Base-by-base conservation (phyloP, 2,113 vertebrate species). In the Cynocephalus volans region DNA sequence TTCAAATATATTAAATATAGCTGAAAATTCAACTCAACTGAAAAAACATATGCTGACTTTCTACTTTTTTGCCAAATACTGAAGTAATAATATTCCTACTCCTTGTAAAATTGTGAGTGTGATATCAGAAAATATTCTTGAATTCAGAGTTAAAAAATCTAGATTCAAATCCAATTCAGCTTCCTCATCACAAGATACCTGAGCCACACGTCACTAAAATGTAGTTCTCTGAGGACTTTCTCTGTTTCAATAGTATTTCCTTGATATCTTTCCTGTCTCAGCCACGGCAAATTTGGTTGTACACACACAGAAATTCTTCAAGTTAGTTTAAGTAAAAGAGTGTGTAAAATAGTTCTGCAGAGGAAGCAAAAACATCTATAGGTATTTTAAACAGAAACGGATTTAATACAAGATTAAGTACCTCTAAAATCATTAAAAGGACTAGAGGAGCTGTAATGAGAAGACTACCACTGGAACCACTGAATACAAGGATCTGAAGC, bases 1-100 rank as follows among this genome's bases (percentile, higher is more conserved):
- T 41, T 41, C 41, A 41, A 41, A 41, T 41, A 41, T 41, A 41
- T 41, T 4, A 41, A 41, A 41, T 41, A 41, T 41, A 41, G 81
- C 19, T 87, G n/a, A 87, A 95, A 93, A 95, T 83, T 76, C 28
- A 28, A 33, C 24, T 90, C 52, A 56, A 69, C 36, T 95, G 58
- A 41, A 81, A 97, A 97, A 90, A 72, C 33, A 56, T 54, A 48
- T 41, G 11, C 23, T 90, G 52, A 87, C 90, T 86, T 82, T 86
- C 28, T 82, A 48, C 48, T 56, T 91, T 91, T 86, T 83, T 69
- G 36, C 81, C 96, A 95, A 54, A 28, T 70, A 81, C 67, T 90
- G 69, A 83, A 88, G 54, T 83, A 88, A 88, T 83, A 83, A 72
- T 76, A 24, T 88, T 83, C 56, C 11, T 58, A 19, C n/a, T 64